A percentile compares a stretch with the other conserved stretches of the same genome.
Evolutionary conservation across 2,888 invertebrate species (phyloP).

Genomic region (Exephanes ischioxanthus): DNA sequence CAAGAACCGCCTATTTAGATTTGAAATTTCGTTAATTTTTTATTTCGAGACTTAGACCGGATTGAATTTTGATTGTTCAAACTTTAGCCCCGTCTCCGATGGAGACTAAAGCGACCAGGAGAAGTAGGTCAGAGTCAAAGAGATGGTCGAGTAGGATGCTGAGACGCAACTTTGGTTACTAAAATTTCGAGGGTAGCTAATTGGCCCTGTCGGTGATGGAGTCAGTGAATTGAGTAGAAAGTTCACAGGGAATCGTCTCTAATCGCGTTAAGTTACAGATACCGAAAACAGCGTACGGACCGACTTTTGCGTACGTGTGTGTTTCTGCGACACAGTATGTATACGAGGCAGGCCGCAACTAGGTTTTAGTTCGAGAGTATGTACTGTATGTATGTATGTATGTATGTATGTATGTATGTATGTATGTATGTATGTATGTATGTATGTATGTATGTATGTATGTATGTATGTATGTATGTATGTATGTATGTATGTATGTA

Average conservation of each 20-base stretch:
- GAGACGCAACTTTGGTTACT: background rate
- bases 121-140: constrained; percentile 6
- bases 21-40: no score
- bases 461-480: no score
- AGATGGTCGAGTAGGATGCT: background rate
- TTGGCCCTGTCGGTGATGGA: constrained; percentile 39
- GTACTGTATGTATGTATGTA: no score
- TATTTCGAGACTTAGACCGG: no score
- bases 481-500: no score
- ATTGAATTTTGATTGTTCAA: no score
- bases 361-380: constrained; percentile 16
- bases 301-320: background rate
- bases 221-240: constrained; percentile 24
- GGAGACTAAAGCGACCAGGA: background rate
- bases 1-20: no score
- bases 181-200: constrained; percentile 17
- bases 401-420: no score
- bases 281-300: background rate
- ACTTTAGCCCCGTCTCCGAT: background rate
- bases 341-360: background rate
- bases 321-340: background rate
- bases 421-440: no score
- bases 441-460: no score
- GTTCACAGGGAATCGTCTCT: constrained; percentile 39
- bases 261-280: constrained; percentile 18